Evolutionary conservation across 2,888 invertebrate species (phyloP), one percentile per base, ranked within the genome.

Genomic region (Limnephilus rhombicus): DNA sequence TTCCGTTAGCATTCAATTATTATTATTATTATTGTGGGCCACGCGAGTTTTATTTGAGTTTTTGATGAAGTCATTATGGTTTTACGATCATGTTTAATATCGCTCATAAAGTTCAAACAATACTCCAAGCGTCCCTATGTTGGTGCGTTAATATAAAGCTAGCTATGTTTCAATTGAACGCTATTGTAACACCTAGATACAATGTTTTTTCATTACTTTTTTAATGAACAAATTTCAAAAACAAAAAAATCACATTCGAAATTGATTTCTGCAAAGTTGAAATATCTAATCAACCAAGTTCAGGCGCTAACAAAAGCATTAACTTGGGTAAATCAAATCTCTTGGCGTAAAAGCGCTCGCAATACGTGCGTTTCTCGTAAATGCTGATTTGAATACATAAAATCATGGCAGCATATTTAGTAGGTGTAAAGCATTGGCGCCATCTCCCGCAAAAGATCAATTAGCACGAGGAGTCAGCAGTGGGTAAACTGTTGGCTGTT

Each of bases 371-470:
- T 45, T 85, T 85, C 85, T 86, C 45, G 86, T n/a, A n/a, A 45
- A 29, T 13, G 86, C 45, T 41, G 45, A 41, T 86, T 15, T 86
- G 86, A 45, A 86, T 86, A 45, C 86, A 86, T 45, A 45, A 86
- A 45, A 37, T 68, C 68, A 68, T 68, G 24, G 68, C n/a, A 68
- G 68, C 68, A 68, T 68, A 68, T 68, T 68, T 68, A n/a, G 68
- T 68, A 68, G 68, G 68, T 68, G 24, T 18, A 24, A 37, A 83
- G 37, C 83, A 15, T 24, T 37, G 83, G 86, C 86, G 45, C 18
- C 80, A 89, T 89, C 91, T 68, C 83, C 85, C 29, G 31, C 41
- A 86, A 86, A 90, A 85, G 92, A 92, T 92, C 92, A 90, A 92
- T 92, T 92, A 92, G 88, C 15, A 34, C 86, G n/a, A n/a, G 86